Evolutionary conservation across 2,113 vertebrate species (phyloP).

Genomic region (Mellivora capensis): DNA sequence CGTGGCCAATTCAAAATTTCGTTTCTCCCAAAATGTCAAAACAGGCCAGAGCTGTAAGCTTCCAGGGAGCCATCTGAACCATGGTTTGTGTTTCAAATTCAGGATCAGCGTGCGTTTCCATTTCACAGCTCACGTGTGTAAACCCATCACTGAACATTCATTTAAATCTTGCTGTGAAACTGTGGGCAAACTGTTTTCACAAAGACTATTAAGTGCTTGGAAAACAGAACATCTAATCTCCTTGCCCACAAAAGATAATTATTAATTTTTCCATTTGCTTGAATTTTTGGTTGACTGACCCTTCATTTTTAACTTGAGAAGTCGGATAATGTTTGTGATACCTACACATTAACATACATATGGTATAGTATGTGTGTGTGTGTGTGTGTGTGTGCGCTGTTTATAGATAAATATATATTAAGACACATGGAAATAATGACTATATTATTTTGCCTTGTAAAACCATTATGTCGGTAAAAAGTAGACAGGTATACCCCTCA

Average conservation of each 20-base stretch:
- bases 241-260: slow-evolving; percentile 37
- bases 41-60: not conserved
- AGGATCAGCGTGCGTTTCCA: not conserved
- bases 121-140: not conserved
- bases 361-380: not conserved
- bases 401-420: not conserved
- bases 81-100: not conserved
- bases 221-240: not conserved
- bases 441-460: not conserved
- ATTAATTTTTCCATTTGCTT: not conserved
- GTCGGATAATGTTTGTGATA: not conserved
- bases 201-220: not conserved
- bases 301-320: not conserved
- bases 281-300: slow-evolving; percentile 15
- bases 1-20: not conserved
- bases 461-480: not conserved
- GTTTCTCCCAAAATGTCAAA: not conserved
- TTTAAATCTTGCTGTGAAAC: not conserved
- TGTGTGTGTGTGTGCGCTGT: too few species aligned
- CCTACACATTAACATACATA: not conserved
- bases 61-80: not conserved
- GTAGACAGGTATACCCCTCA: not conserved
- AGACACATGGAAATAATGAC: not conserved
- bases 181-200: not conserved
- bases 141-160: not conserved